phyloP scores from a whole-genome alignment of 2,113 vertebrate genomes.

The Trachemys scripta region DNA sequence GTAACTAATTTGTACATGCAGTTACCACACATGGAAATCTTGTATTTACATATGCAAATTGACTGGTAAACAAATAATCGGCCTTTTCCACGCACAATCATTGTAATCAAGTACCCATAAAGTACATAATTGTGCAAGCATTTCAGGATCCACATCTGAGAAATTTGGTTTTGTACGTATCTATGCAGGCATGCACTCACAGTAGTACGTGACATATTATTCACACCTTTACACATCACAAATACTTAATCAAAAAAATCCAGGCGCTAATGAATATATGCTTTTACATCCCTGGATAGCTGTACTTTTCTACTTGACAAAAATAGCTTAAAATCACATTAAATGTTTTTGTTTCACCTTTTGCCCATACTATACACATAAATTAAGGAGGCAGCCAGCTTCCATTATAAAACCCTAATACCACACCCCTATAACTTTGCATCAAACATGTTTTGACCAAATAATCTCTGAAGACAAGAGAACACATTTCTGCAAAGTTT shows the following conservation, averaged over 20 bases:
- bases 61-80: background rate
- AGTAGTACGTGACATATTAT: fast-evolving
- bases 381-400: background rate
- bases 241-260: background rate
- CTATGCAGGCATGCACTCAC: background rate
- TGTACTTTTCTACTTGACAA: background rate
- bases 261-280: background rate
- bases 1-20: fast-evolving
- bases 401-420: fast-evolving
- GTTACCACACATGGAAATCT: background rate
- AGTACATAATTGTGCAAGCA: background rate
- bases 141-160: background rate
- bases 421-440: background rate
- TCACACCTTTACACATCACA: fast-evolving
- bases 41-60: background rate
- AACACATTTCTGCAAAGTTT: background rate
- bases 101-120: fast-evolving
- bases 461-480: background rate
- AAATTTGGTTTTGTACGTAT: background rate
- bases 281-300: background rate
- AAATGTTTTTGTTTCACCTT: background rate
- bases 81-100: background rate
- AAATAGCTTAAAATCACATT: background rate
- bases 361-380: background rate
- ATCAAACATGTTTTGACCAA: background rate